Percentiles rank a stretch among this genome's conserved stretches.
phyloP scores from a whole-genome alignment of 1,140 invertebrate genomes.

The Aphidius ervi region DNA sequence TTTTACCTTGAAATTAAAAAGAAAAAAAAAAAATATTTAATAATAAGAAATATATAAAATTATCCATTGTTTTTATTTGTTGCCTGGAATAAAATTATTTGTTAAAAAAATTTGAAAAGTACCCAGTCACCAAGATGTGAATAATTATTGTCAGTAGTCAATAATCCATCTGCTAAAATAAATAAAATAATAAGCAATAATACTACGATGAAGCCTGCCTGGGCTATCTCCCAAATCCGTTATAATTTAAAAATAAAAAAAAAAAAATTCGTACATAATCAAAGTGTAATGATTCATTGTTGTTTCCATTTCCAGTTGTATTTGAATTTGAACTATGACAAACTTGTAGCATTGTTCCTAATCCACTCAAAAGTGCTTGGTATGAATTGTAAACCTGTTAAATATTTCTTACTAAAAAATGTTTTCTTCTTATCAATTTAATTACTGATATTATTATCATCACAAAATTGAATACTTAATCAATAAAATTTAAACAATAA shows the following conservation, averaged over 20 bases:
- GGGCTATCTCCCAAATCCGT: background rate
- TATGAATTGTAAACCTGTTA: conserved; percentile 67
- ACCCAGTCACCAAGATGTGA: conserved; percentile 42
- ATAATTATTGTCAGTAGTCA: no score
- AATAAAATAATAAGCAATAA: no score
- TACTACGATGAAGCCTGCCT: no score
- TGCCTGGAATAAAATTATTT: no score
- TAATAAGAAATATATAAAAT: no score
- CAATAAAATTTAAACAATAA: conserved; percentile 9
- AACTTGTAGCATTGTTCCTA: conserved; percentile 66
- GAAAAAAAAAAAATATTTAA: background rate
- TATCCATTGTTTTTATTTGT: background rate
- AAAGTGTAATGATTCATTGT: conserved; percentile 38
- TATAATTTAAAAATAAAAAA: conserved; percentile 21
- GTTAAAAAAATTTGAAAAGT: no score
- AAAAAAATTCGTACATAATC: conserved; percentile 46
- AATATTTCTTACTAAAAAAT: conserved; percentile 30
- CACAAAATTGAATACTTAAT: conserved; percentile 1
- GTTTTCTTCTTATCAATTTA: background rate
- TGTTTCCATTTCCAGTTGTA: conserved; percentile 25
- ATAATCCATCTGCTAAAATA: no score
- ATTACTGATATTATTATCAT: no score
- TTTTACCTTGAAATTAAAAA: conserved; percentile 1
- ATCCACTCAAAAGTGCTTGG: conserved; percentile 64
- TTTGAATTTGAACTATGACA: conserved; percentile 57